Evolutionary conservation across 2,888 invertebrate genomes (phyloP).

Genomic region (Ectemnius continuus): DNA sequence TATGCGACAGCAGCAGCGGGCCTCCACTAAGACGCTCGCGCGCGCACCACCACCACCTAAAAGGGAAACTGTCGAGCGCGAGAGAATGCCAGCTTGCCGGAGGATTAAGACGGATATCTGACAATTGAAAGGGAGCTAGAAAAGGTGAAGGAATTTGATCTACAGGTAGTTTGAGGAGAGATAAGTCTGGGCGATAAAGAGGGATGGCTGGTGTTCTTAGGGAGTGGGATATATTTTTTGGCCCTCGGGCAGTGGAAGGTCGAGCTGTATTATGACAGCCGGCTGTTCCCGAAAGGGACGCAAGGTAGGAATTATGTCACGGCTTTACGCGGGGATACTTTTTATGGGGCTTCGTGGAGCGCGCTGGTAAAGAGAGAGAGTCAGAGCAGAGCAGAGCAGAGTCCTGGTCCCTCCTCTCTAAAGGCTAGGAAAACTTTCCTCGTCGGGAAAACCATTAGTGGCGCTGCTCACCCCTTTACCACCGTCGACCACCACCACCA

Average conservation of each 20-base stretch:
- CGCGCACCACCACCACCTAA: not conserved
- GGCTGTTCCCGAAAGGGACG: slow-evolving; percentile 7
- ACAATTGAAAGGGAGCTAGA: too few species aligned
- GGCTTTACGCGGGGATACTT: slow-evolving; percentile 48
- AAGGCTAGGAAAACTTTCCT: slow-evolving; percentile 56
- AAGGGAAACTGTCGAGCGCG: not conserved
- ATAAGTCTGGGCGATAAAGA: too few species aligned
- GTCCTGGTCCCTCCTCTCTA: slow-evolving; percentile 17
- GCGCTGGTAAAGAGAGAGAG: slow-evolving; percentile 2
- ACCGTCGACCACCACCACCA: too few species aligned
- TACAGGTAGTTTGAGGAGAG: too few species aligned
- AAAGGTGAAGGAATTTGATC: too few species aligned
- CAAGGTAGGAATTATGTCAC: slow-evolving; percentile 60
- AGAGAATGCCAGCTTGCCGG: not conserved
- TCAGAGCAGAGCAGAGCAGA: too few species aligned
- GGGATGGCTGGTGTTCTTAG: too few species aligned
- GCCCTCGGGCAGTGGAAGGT: too few species aligned
- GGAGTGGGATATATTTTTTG: too few species aligned
- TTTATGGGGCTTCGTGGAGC: slow-evolving; percentile 52
- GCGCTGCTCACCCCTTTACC: slow-evolving; percentile 1
- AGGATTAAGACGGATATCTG: too few species aligned
- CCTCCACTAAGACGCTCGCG: not conserved
- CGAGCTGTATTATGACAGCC: too few species aligned
- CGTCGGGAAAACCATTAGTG: slow-evolving; percentile 57
- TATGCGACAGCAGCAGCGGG: slow-evolving; percentile 11